These are phyloP conservation scores for Columbina picui DNA, from an alignment of 2,113 vertebrate genomes.

Conservation along the genomic window DNA sequence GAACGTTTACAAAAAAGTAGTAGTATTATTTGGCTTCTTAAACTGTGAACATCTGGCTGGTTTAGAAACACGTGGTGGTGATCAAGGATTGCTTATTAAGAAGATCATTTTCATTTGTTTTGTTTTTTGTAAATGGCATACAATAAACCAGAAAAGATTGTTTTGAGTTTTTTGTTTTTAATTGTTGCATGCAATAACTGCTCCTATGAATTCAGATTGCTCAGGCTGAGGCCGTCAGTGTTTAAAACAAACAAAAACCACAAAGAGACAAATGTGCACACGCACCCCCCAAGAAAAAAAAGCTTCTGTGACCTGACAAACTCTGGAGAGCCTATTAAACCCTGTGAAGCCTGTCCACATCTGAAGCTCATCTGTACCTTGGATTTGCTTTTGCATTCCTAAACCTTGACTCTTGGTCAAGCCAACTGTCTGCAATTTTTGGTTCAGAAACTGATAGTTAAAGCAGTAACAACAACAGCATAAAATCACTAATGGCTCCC, in stretches of 20 bases:
- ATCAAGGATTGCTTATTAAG: constrained; percentile 65
- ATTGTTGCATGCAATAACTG: not conserved
- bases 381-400: constrained; percentile 75
- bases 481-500: constrained; percentile 63
- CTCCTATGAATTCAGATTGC: not conserved
- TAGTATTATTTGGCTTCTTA: constrained; percentile 69
- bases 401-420: constrained; percentile 71
- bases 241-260: not conserved
- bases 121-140: constrained; percentile 60
- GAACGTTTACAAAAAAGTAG: constrained; percentile 63
- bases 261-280: not conserved
- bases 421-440: constrained; percentile 73
- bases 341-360: constrained; percentile 53
- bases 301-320: constrained; percentile 41
- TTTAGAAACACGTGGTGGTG: constrained; percentile 49
- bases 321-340: constrained; percentile 9
- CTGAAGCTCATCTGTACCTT: constrained; percentile 74
- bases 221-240: not conserved
- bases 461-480: constrained; percentile 70
- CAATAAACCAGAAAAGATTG: constrained; percentile 56
- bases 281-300: not conserved
- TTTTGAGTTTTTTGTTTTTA: constrained; percentile 55
- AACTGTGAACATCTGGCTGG: constrained; percentile 58
- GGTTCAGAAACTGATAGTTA: constrained; percentile 73
- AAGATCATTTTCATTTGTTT: constrained; percentile 66